Evolutionary conservation across 2,113 vertebrate genomes (phyloP).

Genomic region (Fregetta grallaria): DNA sequence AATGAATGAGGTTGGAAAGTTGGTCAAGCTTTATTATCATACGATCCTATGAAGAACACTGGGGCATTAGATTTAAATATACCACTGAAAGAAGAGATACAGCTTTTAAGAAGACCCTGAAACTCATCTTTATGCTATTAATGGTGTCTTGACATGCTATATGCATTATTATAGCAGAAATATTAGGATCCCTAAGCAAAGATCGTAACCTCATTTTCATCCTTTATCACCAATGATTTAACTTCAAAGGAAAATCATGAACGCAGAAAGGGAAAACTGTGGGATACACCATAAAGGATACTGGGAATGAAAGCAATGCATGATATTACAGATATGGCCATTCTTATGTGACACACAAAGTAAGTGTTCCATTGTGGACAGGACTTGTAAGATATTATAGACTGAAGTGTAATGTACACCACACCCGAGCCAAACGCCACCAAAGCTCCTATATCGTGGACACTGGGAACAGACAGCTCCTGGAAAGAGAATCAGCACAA

Average conservation of each 20-base stretch:
- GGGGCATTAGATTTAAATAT: not conserved
- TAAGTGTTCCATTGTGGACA: constrained; percentile 76
- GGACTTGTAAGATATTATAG: constrained; percentile 77
- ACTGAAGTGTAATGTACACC: constrained; percentile 81
- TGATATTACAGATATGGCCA: constrained; percentile 75
- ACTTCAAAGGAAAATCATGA: not conserved
- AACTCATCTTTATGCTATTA: not conserved
- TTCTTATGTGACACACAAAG: constrained; percentile 64
- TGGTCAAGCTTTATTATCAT: not conserved
- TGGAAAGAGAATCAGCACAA: constrained; percentile 58
- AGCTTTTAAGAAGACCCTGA: not conserved
- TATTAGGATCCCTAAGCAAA: not conserved
- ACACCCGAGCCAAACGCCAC: constrained; percentile 84
- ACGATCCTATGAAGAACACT: not conserved
- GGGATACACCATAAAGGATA: constrained; percentile 83
- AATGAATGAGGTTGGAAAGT: not conserved
- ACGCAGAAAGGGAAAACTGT: not conserved
- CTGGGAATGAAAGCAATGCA: constrained; percentile 80
- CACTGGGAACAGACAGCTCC: constrained; percentile 78
- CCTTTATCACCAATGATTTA: not conserved
- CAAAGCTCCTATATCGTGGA: constrained; percentile 85
- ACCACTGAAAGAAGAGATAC: not conserved
- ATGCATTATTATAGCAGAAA: not conserved
- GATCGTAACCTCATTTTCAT: not conserved
- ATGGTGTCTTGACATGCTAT: not conserved